Evolutionary conservation across 2,888 invertebrate genomes (phyloP).

Genomic region (Oasisia sp.): DNA sequence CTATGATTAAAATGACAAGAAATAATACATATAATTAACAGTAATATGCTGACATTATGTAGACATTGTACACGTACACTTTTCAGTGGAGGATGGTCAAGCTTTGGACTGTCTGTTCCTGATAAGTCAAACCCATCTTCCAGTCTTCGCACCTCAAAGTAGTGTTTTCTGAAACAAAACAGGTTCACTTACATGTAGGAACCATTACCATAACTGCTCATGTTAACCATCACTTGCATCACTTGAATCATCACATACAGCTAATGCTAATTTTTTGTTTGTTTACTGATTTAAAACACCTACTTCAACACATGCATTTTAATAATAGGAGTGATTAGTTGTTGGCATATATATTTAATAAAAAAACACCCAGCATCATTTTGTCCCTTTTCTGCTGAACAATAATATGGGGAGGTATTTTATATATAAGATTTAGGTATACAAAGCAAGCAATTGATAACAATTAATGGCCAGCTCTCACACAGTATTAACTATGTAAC

Average conservation of each 20-base stretch:
- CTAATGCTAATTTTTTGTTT: too few relatives aligned
- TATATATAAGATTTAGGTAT: background rate
- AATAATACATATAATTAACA: background rate
- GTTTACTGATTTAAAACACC: too few relatives aligned
- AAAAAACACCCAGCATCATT: too few relatives aligned
- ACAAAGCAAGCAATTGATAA: background rate
- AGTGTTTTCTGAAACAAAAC: slow-evolving; percentile 57
- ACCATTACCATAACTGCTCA: background rate
- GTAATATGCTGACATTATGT: background rate
- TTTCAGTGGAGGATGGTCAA: slow-evolving; percentile 62
- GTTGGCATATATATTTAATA: too few relatives aligned
- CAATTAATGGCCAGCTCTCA: background rate
- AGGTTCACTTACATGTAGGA: background rate
- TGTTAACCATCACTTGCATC: background rate
- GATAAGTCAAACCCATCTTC: slow-evolving; percentile 65
- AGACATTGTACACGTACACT: slow-evolving; percentile 50
- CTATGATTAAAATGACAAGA: too few relatives aligned
- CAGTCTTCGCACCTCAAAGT: slow-evolving; percentile 61
- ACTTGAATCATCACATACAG: background rate
- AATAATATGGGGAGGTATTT: background rate
- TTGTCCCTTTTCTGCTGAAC: too few relatives aligned
- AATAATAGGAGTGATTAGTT: too few relatives aligned
- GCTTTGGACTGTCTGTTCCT: slow-evolving; percentile 55
- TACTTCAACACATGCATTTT: too few relatives aligned
- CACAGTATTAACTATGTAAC: background rate